Percentiles rank a stretch among this genome's conserved stretches.
These are phyloP conservation scores for Amblyjoppa proteus DNA, from an alignment of 2,888 invertebrate genomes.

Conservation along the genomic window DNA sequence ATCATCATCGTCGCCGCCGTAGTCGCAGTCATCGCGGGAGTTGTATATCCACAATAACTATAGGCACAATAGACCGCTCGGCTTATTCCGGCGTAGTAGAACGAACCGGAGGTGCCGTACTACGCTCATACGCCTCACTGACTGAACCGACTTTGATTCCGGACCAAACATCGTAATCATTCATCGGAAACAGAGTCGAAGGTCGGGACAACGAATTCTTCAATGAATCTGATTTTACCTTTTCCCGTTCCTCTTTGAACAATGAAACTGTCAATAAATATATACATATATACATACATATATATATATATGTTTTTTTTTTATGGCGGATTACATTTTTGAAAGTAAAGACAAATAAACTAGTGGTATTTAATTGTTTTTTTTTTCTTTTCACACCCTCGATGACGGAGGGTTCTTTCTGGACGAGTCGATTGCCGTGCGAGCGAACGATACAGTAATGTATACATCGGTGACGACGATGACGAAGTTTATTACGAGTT, in stretches of 20 bases:
- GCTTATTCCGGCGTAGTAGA: constrained; percentile 23
- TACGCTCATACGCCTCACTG: constrained; percentile 62
- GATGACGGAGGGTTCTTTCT: background rate
- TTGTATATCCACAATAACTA: background rate
- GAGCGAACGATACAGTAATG: background rate
- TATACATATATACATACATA: background rate
- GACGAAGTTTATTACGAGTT: background rate
- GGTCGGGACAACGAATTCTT: constrained; percentile 57
- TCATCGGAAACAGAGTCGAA: constrained; percentile 76
- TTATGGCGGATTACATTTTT: background rate
- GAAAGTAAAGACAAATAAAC: background rate
- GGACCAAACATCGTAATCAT: constrained; percentile 75
- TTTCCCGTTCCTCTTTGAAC: background rate
- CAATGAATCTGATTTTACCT: constrained; percentile 5
- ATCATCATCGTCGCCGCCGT: constrained; percentile 3
- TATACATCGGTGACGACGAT: constrained; percentile 9
- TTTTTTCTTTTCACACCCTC: background rate
- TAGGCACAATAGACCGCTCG: background rate
- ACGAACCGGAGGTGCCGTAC: constrained; percentile 26
- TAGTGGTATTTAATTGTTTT: background rate
- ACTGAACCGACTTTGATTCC: constrained; percentile 73
- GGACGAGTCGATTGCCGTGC: background rate
- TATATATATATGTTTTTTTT: too few relatives aligned
- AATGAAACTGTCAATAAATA: background rate
- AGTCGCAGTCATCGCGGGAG: background rate